Conservation (phyloP, 2,113 vertebrate species). For the Sporophila hypoxantha region DNA sequence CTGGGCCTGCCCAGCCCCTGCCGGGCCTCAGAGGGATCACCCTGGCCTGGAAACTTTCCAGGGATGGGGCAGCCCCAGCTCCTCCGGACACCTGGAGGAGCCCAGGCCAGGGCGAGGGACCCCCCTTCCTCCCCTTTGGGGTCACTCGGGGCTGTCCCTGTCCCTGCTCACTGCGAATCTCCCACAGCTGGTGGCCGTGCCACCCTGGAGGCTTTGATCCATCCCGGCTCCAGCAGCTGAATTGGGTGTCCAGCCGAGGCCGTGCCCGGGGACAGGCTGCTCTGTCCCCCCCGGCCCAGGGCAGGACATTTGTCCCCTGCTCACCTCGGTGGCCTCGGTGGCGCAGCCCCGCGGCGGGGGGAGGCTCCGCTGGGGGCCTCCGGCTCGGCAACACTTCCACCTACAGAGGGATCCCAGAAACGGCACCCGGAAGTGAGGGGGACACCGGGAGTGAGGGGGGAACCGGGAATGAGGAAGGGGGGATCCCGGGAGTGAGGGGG, state of each 20-base stretch:
- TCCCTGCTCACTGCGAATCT: background rate
- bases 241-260: accelerated
- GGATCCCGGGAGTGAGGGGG: too few species aligned
- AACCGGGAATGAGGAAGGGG: too few species aligned
- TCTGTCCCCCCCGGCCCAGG: accelerated
- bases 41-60: background rate
- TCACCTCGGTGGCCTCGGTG: accelerated
- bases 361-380: background rate
- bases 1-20: background rate
- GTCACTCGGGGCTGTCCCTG: background rate
- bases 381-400: constrained; percentile 51
- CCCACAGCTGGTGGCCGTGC: accelerated
- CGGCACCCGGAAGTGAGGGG: background rate
- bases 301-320: background rate
- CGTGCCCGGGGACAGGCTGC: background rate
- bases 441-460: too few species aligned
- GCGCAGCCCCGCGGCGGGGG: accelerated
- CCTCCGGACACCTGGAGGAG: background rate
- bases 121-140: background rate
- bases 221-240: background rate
- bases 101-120: background rate
- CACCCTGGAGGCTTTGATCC: background rate
- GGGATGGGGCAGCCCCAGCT: background rate
- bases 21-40: accelerated
- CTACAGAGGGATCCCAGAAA: constrained; percentile 6